phyloP scores from a whole-genome alignment of 2,888 invertebrate genomes.

The Epistrophe eligans region DNA sequence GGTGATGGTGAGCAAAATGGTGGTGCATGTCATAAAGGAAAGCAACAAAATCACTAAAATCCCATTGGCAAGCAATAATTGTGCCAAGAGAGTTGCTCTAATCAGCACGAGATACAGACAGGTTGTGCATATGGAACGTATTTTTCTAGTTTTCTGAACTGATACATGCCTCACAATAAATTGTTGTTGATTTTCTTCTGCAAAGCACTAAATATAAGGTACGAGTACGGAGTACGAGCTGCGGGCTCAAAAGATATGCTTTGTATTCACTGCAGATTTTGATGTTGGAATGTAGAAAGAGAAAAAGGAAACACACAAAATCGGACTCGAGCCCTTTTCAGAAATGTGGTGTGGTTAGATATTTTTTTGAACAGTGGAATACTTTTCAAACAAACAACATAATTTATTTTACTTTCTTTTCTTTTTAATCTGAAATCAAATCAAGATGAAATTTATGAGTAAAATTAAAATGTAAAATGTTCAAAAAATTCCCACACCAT shows the following conservation, averaged over 20 bases:
- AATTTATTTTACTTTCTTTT: neutral
- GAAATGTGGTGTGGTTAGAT: constrained; percentile 8
- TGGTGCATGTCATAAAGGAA: constrained; percentile 10
- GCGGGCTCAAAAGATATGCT: constrained; percentile 39
- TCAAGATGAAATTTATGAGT: too few relatives aligned
- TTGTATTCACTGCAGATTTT: constrained; percentile 9
- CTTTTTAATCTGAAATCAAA: too few relatives aligned
- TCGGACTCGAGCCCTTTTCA: constrained; percentile 23
- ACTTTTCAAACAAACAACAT: neutral
- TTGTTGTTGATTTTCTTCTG: constrained; percentile 31
- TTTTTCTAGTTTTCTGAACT: constrained; percentile 17
- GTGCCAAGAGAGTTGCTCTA: constrained; percentile 36
- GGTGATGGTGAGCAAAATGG: neutral
- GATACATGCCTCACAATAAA: constrained; percentile 26
- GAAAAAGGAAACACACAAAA: constrained; percentile 7
- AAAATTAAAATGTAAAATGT: too few relatives aligned
- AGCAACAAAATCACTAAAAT: constrained; percentile 53
- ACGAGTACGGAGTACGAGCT: neutral
- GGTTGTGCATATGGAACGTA: constrained; percentile 25
- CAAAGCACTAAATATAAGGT: constrained; percentile 32
- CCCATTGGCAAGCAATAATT: constrained; percentile 54
- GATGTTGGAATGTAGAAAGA: neutral
- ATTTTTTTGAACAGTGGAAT: constrained; percentile 35
- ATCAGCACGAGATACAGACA: constrained; percentile 35
- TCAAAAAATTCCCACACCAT: too few relatives aligned